Conservation (phyloP, 2,888 invertebrate genomes). For the Alloscopus bannaensis region DNA sequence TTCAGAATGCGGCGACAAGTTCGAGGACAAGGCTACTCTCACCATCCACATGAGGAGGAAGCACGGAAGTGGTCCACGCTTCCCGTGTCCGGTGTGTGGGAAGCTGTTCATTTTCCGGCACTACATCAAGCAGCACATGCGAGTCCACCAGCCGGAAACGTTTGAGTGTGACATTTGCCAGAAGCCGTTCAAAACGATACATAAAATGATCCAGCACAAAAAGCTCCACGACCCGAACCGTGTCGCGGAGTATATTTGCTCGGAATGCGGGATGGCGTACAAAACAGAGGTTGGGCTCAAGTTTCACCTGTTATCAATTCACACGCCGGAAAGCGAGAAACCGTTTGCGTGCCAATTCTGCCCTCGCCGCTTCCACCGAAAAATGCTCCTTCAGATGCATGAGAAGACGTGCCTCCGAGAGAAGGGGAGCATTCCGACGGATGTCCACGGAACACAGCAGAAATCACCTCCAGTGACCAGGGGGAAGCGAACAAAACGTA, state of each 20-base stretch:
- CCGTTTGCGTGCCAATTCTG: background rate
- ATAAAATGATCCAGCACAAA: background rate
- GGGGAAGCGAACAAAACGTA: background rate
- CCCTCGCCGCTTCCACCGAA: background rate
- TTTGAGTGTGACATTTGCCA: constrained; percentile 1
- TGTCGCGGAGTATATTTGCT: background rate
- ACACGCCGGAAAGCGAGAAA: background rate
- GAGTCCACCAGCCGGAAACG: background rate
- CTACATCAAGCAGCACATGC: background rate
- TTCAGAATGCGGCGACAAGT: background rate
- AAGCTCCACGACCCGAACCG: background rate
- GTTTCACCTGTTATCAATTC: background rate
- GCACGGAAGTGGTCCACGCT: background rate
- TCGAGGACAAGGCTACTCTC: background rate
- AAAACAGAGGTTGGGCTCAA: background rate
- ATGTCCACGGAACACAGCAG: background rate
- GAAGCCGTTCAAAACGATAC: background rate
- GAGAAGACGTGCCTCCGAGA: background rate
- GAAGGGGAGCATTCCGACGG: background rate
- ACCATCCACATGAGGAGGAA: background rate
- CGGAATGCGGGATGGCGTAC: background rate
- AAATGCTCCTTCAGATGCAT: constrained; percentile 3
- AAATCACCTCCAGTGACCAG: background rate
- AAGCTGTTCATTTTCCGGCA: constrained; percentile 1
- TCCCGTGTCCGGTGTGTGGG: constrained; percentile 12